Base-by-base conservation (phyloP, 2,113 vertebrate genomes). In the Leptobrachium ailaonicum region DNA sequence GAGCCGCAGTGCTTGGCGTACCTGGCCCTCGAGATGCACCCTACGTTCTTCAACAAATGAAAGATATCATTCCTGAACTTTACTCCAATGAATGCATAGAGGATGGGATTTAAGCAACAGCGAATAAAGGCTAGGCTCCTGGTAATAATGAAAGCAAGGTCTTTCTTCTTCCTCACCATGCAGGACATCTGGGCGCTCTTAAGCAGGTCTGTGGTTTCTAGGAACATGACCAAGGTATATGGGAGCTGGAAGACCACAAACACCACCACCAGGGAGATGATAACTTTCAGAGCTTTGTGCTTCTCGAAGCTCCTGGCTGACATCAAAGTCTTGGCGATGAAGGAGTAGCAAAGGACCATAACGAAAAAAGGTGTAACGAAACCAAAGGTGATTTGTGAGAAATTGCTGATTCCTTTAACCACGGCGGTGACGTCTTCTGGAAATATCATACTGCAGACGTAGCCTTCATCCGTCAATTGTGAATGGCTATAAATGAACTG, bases 71-170 rank as follows among this genome's bases (percentile, higher is more conserved):
- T 89, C 2, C 96, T 92, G 90, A 99, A 99, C 9, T 95, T 92
- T 41, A 95, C 92, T 0, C 96, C 95, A 20, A 97, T 85, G 79
- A 99, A 93, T 12, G 94, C 95, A 0, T 98, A 99, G 47, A 98
- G 94, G 77, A 98, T 64, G 0, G 98, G 98, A 83, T 99, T 98
- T 81, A 99, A 94, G 87, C 95, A 95, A 79, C 97, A 99, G 85
- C 96, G 96, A 71, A 90, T 86, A 66, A 93, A 96, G 0, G 95
- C 96, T 87, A 99, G 79, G 12, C 90, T 93, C 2, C 94, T 89
- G 0, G 97, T 97, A 63, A 95, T 63, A 80, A 95, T 91, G 86
- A 97, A 90, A 0, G 90, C 83, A 82, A 97, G 66, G 10, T 92
- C 92, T 80, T 90, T 89, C 77, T 60, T 83, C 10, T 83, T 88